Conservation (phyloP, 1,140 invertebrate genomes). For the Leptestheria dahalacensis region DNA sequence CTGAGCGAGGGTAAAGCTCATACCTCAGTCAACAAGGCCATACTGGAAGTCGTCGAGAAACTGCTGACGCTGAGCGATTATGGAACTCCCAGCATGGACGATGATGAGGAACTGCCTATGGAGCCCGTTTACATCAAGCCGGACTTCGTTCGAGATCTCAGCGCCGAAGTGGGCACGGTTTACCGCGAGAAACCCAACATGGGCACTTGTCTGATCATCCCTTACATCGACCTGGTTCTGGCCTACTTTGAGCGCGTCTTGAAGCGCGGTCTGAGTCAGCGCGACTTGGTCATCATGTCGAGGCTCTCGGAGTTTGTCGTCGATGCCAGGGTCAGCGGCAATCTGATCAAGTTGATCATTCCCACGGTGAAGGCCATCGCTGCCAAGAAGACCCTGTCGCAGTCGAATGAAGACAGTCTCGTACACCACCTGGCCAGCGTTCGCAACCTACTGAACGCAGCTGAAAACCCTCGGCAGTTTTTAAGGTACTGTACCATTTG, state of each 20-base stretch:
- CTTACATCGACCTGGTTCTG: slow-evolving; percentile 54
- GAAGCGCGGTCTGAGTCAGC: slow-evolving; percentile 36
- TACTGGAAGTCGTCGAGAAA: slow-evolving; percentile 64
- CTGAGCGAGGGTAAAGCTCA: slow-evolving; percentile 48
- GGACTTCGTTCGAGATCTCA: not conserved
- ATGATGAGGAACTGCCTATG: slow-evolving; percentile 20
- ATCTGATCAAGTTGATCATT: slow-evolving; percentile 49
- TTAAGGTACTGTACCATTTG: slow-evolving; percentile 30
- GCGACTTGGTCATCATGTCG: slow-evolving; percentile 62
- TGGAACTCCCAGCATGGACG: slow-evolving; percentile 15
- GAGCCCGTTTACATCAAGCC: slow-evolving; percentile 6
- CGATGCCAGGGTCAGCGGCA: slow-evolving; percentile 45
- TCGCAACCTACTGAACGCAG: slow-evolving; percentile 51
- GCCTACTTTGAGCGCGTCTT: slow-evolving; percentile 48
- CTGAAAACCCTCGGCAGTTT: slow-evolving; percentile 45
- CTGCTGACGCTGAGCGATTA: slow-evolving; percentile 45
- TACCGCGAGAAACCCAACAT: slow-evolving; percentile 38
- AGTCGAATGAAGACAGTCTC: slow-evolving; percentile 36
- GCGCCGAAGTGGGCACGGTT: not conserved
- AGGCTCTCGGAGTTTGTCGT: slow-evolving; percentile 54
- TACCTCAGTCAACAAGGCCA: slow-evolving; percentile 44
- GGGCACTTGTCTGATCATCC: slow-evolving; percentile 52
- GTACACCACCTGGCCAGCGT: slow-evolving; percentile 51
- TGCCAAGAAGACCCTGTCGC: slow-evolving; percentile 20
- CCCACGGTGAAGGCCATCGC: slow-evolving; percentile 48